A percentile compares a stretch with the other conserved stretches of the same genome.
Conservation (phyloP, 2,113 vertebrate species). For the Hyaena hyaena region DNA sequence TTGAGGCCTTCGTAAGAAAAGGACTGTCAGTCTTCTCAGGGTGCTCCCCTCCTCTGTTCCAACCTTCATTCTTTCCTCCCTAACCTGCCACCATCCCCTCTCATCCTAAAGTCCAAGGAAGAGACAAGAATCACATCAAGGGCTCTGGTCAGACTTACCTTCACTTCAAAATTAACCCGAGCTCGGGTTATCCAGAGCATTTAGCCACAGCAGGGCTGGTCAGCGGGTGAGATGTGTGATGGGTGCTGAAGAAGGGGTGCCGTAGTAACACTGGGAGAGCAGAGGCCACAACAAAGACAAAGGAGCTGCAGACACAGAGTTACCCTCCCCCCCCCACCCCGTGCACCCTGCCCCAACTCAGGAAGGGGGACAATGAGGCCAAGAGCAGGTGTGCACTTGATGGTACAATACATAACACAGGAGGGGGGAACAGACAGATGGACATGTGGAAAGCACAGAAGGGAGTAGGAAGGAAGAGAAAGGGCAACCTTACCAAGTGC, state of each 20-base stretch:
- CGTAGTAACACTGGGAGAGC: no score
- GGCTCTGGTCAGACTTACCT: not conserved
- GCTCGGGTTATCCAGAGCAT: not conserved
- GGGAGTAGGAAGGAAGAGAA: no score
- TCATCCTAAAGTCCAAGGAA: not conserved
- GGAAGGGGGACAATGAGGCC: not conserved
- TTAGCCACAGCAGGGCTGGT: no score
- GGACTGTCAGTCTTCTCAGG: not conserved
- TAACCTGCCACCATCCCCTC: not conserved
- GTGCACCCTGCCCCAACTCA: accelerated
- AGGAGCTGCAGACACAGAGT: not conserved
- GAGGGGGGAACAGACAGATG: not conserved
- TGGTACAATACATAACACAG: not conserved
- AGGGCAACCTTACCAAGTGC: not conserved
- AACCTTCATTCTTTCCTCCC: not conserved
- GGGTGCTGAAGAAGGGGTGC: not conserved
- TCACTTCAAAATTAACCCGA: not conserved
- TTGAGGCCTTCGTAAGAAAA: not conserved
- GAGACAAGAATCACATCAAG: not conserved
- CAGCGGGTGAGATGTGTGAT: not conserved
- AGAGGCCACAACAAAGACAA: no score
- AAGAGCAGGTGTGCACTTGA: not conserved
- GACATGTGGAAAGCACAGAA: not conserved
- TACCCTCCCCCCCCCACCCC: not conserved
- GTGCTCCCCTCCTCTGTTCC: not conserved